These are phyloP conservation scores for Lophura nycthemera DNA, from an alignment of 2,113 vertebrate genomes.

Conservation along the genomic window DNA sequence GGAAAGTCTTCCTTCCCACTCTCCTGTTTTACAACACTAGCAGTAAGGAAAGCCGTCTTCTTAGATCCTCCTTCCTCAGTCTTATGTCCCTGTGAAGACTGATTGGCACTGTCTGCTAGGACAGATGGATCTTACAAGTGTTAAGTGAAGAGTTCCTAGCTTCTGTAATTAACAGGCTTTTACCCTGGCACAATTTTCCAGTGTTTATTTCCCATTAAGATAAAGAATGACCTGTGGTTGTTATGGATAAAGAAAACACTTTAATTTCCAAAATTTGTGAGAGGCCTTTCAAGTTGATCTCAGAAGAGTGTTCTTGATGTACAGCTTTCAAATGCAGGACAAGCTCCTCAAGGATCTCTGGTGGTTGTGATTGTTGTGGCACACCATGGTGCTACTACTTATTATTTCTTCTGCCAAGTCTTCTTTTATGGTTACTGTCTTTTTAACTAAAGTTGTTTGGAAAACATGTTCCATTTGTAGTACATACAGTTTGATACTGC, in stretches of 20 bases:
- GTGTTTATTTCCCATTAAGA: background rate
- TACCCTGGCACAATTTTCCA: background rate
- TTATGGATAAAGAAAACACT: background rate
- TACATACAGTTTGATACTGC: background rate
- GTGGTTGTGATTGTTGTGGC: background rate
- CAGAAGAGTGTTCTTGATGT: background rate
- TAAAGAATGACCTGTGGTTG: background rate
- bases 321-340: background rate
- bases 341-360: background rate
- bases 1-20: background rate
- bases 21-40: background rate
- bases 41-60: background rate
- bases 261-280: background rate
- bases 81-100: background rate
- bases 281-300: background rate
- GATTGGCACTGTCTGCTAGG: background rate
- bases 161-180: background rate
- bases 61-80: background rate
- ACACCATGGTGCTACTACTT: background rate
- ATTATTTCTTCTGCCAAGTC: background rate
- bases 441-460: constrained; percentile 35
- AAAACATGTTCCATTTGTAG: background rate
- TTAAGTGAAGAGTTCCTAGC: background rate
- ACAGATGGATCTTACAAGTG: background rate
- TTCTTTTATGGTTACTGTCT: background rate